phyloP scores from a whole-genome alignment of 2,888 invertebrate genomes.

The Callinectes sapidus region DNA sequence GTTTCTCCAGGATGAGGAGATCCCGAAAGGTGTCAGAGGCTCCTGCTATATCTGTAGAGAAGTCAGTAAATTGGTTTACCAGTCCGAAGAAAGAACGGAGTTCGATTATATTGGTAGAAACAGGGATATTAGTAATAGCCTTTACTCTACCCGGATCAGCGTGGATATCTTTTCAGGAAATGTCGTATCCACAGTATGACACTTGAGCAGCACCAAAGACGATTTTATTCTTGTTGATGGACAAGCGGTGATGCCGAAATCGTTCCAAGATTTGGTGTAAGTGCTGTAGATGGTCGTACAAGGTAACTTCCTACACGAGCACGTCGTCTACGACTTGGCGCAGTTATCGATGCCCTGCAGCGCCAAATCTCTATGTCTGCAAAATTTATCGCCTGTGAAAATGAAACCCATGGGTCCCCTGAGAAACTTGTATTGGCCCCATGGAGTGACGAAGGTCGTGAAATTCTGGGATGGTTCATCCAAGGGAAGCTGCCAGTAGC shows the following conservation, averaged over 20 bases:
- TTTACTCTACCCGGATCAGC: background rate
- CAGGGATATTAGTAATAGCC: slow-evolving; percentile 5
- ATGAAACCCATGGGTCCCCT: slow-evolving; percentile 39
- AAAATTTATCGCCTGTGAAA: slow-evolving; percentile 37
- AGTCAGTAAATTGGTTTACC: slow-evolving; percentile 11
- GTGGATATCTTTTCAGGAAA: too few species aligned
- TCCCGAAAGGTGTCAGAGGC: background rate
- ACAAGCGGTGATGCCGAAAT: background rate
- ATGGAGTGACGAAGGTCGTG: slow-evolving; percentile 40
- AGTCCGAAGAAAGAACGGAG: background rate
- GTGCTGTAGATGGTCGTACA: background rate
- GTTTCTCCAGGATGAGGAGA: background rate
- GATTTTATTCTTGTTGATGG: background rate
- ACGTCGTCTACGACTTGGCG: slow-evolving; percentile 23
- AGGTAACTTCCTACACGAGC: background rate
- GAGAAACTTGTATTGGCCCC: slow-evolving; percentile 36
- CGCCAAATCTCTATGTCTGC: background rate
- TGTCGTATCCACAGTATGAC: background rate
- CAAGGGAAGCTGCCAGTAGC: slow-evolving; percentile 39
- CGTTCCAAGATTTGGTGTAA: background rate
- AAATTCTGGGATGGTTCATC: slow-evolving; percentile 22
- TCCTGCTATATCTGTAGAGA: background rate
- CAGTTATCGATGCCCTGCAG: background rate
- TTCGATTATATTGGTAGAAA: background rate
- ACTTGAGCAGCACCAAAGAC: background rate